Conservation (phyloP, 2,797 vertebrate species). For the Trematomus bernacchii region DNA sequence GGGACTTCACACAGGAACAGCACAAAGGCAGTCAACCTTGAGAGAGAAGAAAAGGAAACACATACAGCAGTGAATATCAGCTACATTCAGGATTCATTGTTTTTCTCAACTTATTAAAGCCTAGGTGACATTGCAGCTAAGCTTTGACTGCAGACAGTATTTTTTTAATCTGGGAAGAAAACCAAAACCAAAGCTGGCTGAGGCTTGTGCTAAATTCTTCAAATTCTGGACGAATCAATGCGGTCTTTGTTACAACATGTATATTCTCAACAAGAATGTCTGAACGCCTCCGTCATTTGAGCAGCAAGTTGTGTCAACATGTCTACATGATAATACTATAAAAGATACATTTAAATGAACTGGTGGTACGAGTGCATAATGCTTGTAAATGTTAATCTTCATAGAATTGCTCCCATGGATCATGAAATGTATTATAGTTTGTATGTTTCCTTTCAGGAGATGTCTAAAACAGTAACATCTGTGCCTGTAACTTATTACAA, state of each 20-base stretch:
- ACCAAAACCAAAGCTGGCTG: not conserved
- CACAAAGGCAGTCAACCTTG: conserved; percentile 94
- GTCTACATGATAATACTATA: not conserved
- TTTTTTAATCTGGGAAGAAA: not conserved
- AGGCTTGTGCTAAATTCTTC: not conserved
- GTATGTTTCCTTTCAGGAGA: not conserved
- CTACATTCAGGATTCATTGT: not conserved
- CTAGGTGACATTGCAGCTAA: too few relatives aligned
- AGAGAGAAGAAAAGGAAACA: conserved; percentile 48
- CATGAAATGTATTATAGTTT: not conserved
- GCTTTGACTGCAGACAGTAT: too few relatives aligned
- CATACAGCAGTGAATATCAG: conserved; percentile 29
- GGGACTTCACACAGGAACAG: conserved; percentile 96
- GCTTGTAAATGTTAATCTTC: not conserved
- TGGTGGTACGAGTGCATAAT: not conserved
- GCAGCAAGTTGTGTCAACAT: conserved; percentile 7
- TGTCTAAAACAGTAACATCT: not conserved
- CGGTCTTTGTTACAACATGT: not conserved
- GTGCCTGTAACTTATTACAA: not conserved
- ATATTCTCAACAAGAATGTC: not conserved
- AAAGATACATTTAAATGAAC: not conserved
- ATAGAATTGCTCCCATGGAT: not conserved
- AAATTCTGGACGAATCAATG: not conserved
- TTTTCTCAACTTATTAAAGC: not conserved
- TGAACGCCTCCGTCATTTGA: conserved; percentile 5